phyloP scores from a whole-genome alignment of 2,888 invertebrate genomes.

The Caenorhabditis sinica region DNA sequence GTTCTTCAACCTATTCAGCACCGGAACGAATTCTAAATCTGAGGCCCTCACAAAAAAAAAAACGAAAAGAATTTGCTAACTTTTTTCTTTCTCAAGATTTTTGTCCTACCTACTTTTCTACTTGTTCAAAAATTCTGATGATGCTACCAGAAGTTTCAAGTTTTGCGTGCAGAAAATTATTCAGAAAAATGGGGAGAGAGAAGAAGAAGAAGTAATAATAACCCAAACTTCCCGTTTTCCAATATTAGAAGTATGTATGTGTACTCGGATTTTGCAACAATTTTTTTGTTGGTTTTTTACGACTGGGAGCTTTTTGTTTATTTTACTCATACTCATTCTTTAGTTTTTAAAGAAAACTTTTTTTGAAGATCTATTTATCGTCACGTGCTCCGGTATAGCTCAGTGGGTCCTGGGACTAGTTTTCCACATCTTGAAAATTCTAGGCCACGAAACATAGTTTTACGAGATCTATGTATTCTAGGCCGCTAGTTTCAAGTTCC shows the following conservation, averaged over 20 bases:
- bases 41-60: too few relatives aligned
- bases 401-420: neutral
- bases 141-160: conserved; percentile 37
- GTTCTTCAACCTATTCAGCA: neutral
- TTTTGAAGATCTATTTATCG: neutral
- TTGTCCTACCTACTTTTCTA: neutral
- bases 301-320: neutral
- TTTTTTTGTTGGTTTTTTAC: neutral
- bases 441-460: too few relatives aligned
- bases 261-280: neutral
- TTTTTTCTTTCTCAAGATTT: conserved; percentile 8
- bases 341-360: neutral
- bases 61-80: too few relatives aligned
- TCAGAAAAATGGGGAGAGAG: neutral
- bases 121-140: neutral
- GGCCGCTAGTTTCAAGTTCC: neutral
- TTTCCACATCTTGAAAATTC: neutral
- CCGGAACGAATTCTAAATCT: conserved; percentile 32
- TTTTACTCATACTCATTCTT: conserved; percentile 7
- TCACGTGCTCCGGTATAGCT: neutral
- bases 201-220: conserved; percentile 48
- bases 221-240: conserved; percentile 15
- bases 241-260: neutral
- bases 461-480: neutral
- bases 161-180: conserved; percentile 51